Conservation (phyloP, 1,140 invertebrate species). For the Acromyrmex charruanus region DNA sequence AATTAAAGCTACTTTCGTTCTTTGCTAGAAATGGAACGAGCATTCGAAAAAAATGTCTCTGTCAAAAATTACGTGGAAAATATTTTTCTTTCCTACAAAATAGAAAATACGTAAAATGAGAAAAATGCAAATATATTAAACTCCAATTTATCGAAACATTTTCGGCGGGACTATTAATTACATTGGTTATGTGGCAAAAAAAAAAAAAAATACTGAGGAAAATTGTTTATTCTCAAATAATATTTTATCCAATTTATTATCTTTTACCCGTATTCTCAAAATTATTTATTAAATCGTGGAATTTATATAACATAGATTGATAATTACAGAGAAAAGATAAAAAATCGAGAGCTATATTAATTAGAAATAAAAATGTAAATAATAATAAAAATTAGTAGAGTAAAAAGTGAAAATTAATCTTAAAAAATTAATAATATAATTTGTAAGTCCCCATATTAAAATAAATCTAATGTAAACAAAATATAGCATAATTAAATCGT, state of each 20-base stretch:
- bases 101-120: not conserved
- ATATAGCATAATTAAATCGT: not conserved
- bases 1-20: slow-evolving; percentile 7
- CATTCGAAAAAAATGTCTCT: not conserved
- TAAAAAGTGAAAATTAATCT: not conserved
- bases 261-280: not conserved
- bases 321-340: not conserved
- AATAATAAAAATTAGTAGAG: not conserved
- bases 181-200: not conserved
- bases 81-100: not conserved
- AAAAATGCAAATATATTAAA: not conserved
- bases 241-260: slow-evolving; percentile 15
- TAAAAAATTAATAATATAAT: not conserved
- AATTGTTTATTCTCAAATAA: not conserved
- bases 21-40: not conserved
- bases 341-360: not conserved
- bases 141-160: not conserved
- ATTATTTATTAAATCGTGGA: not conserved
- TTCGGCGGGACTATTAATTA: not conserved
- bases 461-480: not conserved
- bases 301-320: not conserved
- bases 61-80: not conserved
- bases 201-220: not conserved
- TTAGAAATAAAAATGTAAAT: not conserved
- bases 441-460: not conserved